Base-by-base conservation (phyloP, 2,888 invertebrate species). In the Agrotis exclamationis region DNA sequence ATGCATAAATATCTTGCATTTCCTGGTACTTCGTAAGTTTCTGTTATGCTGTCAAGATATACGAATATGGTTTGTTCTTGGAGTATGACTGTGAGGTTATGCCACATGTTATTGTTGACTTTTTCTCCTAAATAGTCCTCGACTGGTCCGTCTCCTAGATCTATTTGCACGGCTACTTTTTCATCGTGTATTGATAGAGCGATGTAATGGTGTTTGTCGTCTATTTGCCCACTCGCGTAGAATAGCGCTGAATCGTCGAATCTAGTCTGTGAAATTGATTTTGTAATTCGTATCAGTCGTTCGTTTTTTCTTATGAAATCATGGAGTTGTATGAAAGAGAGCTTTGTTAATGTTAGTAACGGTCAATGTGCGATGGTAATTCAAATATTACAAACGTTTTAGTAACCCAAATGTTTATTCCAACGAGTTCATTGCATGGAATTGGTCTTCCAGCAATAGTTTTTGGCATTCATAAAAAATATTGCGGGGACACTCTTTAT, bases 241-340 rank as follows among this genome's bases (percentile, higher is more conserved):
- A 99, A 98, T 75, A 99, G 93, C 3, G 98, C 98, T 13, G 99
- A 99, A 89, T 99, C 98, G 90, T 99, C 98, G 94, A 98, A 98
- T 86, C 97, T 97, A 13, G 99, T 99, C 97, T 98, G 97, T 70
- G 94, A 94, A 82, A 77, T 80, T 78, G 66, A 79, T 84, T 79
- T 77, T 53, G 70, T 76, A 63, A 74, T 58, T 63, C 63, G 54
- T 74, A 50, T 56, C 48, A 54, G 69, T 62, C 14, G 50, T 78
- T 63, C 2, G n/a, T 67, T 57, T 63, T 57, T 66, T 72, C 16
- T 77, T 62, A 44, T n/a, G n/a, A n/a, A n/a, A n/a, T n/a, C n/a
- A n/a, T 70, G 28, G 50, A 47, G 51, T 20, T 65, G 7, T 44
- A 58, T 44, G 24, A 70, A 80, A 48, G 51, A 62, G 62, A 44